Evolutionary conservation across 2,113 vertebrate genomes (phyloP), one percentile per base, ranked within the genome.

Genomic region (Corythoichthys haematopterus): DNA sequence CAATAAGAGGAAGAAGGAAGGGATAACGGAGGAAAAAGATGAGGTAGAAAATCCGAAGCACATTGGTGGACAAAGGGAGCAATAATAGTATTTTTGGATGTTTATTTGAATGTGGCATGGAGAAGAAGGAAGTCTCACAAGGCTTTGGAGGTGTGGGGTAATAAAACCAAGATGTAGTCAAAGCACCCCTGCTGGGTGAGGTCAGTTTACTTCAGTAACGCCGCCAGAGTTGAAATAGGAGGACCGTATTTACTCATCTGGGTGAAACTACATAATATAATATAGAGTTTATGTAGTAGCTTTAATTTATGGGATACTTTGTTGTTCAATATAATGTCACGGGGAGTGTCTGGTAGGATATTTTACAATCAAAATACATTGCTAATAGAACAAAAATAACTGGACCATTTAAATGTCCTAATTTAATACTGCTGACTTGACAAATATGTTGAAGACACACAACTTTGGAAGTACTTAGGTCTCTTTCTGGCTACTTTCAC

Each of bases 131-230:
- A 83, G 89, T 85, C 86, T 82, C 81, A 63, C 83, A 77, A 66
- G 67, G 85, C 85, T 81, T 86, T 71, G 73, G 68, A 72, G 80
- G 72, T 65, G 66, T 70, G 77, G 72, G 62, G 74, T 87, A 88
- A 88, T 88, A 82, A 80, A 87, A 78, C 79, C 86, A 87, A 88
- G 87, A 84, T 90, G 88, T 81, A 74, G 80, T 80, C 64, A 85
- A 83, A 87, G 73, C 69, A 69, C 78, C 80, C 82, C 83, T 53
- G 62, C 83, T 78, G 79, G 74, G 53, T 74, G 36, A 56, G 80
- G 72, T 87, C 77, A 69, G 64, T 79, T 70, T 73, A 68, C 60
- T 70, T 74, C 48, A 60, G 60, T 64, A 60, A 78, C 78, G n/a
- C 73, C 72, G 69, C 70, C 43, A 51, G 69, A 80, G 75, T 43